phyloP scores from a whole-genome alignment of 1,140 invertebrate genomes.

The Cydia pomonella region DNA sequence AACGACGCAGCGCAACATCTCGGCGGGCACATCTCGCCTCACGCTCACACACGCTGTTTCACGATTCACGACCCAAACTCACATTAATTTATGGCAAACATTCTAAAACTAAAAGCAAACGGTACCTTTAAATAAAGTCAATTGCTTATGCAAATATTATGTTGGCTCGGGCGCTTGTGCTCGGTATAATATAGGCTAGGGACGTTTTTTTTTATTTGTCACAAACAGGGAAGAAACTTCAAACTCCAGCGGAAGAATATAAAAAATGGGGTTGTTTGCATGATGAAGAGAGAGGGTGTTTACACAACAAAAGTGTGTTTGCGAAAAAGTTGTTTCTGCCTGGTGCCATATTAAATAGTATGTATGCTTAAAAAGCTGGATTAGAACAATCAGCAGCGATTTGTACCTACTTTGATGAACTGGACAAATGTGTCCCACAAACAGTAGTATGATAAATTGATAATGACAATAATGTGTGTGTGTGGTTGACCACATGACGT shows the following conservation, averaged over 20 bases:
- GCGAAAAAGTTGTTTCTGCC: not conserved
- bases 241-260: slow-evolving; percentile 30
- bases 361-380: not conserved
- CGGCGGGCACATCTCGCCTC: not conserved
- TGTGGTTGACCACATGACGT: slow-evolving; percentile 31
- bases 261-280: slow-evolving; percentile 34
- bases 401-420: not conserved
- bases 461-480: slow-evolving; percentile 24
- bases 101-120: slow-evolving; percentile 54
- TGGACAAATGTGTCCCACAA: not conserved
- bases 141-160: slow-evolving; percentile 52
- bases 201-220: slow-evolving; percentile 21
- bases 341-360: not conserved
- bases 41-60: slow-evolving; percentile 39
- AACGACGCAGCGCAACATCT: not conserved
- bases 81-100: slow-evolving; percentile 55
- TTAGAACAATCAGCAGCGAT: not conserved
- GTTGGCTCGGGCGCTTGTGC: slow-evolving; percentile 7
- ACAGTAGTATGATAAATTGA: not conserved
- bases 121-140: slow-evolving; percentile 38
- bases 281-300: slow-evolving; percentile 14
- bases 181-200: slow-evolving; percentile 12
- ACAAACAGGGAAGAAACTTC: slow-evolving; percentile 31
- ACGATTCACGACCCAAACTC: slow-evolving; percentile 44
- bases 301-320: slow-evolving; percentile 16